Percentiles rank a stretch among this genome's conserved stretches.
Evolutionary conservation across 2,888 invertebrate species (phyloP).

Genomic region (Timandra comae): DNA sequence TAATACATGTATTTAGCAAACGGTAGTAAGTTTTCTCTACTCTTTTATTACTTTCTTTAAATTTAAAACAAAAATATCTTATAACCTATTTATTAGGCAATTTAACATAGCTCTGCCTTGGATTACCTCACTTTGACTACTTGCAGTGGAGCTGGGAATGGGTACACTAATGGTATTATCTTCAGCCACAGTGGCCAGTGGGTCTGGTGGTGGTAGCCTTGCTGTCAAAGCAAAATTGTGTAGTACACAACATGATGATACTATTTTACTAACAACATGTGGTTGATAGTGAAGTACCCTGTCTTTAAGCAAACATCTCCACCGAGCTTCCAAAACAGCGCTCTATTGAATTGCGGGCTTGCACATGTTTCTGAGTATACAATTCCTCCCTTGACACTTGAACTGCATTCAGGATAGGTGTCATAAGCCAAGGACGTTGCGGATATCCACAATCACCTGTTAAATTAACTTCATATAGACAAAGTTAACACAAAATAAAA

Average conservation of each 20-base stretch:
- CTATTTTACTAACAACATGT: constrained; percentile 17
- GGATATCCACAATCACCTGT: constrained; percentile 24
- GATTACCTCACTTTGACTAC: constrained; percentile 2
- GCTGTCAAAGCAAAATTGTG: constrained; percentile 21
- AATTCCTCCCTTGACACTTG: constrained; percentile 17
- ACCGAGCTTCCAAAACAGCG: constrained; percentile 22
- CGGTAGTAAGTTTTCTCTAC: too few species aligned
- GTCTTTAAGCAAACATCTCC: constrained; percentile 21
- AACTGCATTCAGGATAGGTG: constrained; percentile 20
- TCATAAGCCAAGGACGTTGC: constrained; percentile 20
- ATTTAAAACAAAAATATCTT: too few species aligned
- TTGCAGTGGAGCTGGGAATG: constrained; percentile 2
- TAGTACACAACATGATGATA: constrained; percentile 21
- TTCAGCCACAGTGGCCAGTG: too few species aligned
- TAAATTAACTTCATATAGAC: constrained; percentile 2
- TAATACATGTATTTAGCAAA: too few species aligned
- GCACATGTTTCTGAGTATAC: constrained; percentile 17
- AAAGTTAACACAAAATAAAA: constrained; percentile 1
- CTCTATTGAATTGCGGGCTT: constrained; percentile 20
- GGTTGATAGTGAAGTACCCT: constrained; percentile 22
- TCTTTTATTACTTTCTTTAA: too few species aligned
- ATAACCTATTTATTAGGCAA: constrained; percentile 3
- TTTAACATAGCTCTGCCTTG: constrained; percentile 5
- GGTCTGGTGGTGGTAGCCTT: constrained; percentile 11
- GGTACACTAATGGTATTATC: not conserved